Conservation (phyloP, 2,113 vertebrate species). For the Columba livia region DNA sequence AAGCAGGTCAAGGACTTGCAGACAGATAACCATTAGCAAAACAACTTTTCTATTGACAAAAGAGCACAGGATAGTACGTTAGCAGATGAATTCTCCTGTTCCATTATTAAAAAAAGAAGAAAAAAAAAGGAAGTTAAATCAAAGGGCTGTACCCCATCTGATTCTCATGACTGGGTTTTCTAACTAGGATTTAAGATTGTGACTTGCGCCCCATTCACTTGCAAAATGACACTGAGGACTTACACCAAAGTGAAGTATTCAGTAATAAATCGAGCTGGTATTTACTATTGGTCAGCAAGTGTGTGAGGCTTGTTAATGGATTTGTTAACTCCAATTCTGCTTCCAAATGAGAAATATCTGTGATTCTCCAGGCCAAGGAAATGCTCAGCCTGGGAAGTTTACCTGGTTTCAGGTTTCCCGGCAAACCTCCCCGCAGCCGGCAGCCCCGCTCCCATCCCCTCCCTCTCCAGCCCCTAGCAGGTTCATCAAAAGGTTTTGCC, state of each 20-base stretch:
- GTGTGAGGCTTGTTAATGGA: background rate
- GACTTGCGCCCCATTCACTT: background rate
- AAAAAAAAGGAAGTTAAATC: background rate
- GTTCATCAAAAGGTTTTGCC: conserved; percentile 49
- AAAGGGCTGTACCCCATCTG: background rate
- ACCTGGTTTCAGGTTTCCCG: conserved; percentile 35
- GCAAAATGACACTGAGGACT: background rate
- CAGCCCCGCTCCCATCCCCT: background rate
- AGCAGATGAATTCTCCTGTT: conserved; percentile 74
- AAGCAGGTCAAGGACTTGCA: conserved; percentile 96
- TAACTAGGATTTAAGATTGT: background rate
- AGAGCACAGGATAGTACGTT: conserved; percentile 68
- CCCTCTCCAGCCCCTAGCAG: background rate
- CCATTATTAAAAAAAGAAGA: background rate
- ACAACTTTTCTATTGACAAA: conserved; percentile 85
- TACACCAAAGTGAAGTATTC: background rate
- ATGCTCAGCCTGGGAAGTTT: background rate
- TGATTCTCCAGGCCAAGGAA: background rate
- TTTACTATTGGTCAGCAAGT: background rate
- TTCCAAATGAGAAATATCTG: background rate
- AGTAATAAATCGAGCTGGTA: background rate
- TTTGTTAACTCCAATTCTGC: conserved; percentile 3
- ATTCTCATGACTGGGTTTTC: background rate
- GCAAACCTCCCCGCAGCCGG: background rate
- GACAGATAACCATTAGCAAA: conserved; percentile 96